Conservation (phyloP, 1,140 invertebrate genomes). For the Drosophila virilis region DNA sequence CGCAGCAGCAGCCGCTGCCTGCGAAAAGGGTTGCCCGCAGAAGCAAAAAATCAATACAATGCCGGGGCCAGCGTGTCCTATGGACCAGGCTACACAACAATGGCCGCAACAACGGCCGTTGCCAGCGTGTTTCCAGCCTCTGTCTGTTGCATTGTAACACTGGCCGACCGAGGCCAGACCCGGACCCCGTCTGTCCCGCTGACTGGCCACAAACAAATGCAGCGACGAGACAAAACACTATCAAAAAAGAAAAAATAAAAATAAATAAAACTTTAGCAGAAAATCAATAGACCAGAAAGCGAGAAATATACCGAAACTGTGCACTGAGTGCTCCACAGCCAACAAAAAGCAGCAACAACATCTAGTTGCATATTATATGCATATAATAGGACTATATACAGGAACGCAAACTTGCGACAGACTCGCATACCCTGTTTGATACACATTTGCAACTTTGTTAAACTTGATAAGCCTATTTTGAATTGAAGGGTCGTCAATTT, state of each 20-base stretch:
- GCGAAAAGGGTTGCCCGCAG: slow-evolving; percentile 36
- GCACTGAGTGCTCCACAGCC: slow-evolving; percentile 18
- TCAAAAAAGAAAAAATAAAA: slow-evolving; percentile 30
- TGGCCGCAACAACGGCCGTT: slow-evolving; percentile 24
- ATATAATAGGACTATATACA: slow-evolving; percentile 31
- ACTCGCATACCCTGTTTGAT: background rate
- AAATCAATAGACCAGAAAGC: slow-evolving; percentile 32
- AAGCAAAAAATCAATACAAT: slow-evolving; percentile 72
- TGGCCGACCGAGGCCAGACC: slow-evolving; percentile 64
- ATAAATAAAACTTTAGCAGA: slow-evolving; percentile 38
- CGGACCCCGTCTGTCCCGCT: slow-evolving; percentile 2
- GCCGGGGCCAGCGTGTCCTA: slow-evolving; percentile 51
- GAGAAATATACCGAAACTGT: slow-evolving; percentile 36
- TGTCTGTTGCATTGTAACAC: slow-evolving; percentile 82
- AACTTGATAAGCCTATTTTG: no score
- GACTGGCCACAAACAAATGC: slow-evolving; percentile 67
- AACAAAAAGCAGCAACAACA: slow-evolving; percentile 52
- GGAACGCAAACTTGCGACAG: background rate
- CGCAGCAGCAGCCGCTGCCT: slow-evolving; percentile 6
- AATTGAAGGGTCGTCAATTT: no score
- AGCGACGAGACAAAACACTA: slow-evolving; percentile 60
- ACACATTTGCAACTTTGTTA: no score
- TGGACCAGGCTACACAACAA: slow-evolving; percentile 49
- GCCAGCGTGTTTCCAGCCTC: background rate
- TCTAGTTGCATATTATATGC: slow-evolving; percentile 68